These are phyloP conservation scores for Apocheima hispidaria DNA, from an alignment of 2,888 invertebrate species.

Conservation along the genomic window DNA sequence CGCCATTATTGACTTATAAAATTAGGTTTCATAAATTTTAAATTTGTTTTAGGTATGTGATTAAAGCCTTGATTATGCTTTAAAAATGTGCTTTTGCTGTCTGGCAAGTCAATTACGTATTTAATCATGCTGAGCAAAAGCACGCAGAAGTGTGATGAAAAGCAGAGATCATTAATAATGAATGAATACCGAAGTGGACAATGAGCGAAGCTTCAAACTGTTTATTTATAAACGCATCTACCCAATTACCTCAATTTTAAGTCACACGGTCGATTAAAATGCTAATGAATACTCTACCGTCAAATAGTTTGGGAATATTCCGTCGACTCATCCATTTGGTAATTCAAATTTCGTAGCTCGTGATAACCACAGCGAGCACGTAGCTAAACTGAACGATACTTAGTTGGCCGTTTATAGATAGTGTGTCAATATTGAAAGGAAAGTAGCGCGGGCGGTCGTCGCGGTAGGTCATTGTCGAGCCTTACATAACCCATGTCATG, in stretches of 20 bases:
- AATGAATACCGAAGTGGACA: neutral
- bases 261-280: constrained; percentile 24
- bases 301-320: constrained; percentile 19
- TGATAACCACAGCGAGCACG: constrained; percentile 58
- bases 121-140: neutral
- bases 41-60: too few species aligned
- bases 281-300: constrained; percentile 20
- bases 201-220: neutral
- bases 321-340: constrained; percentile 31
- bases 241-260: constrained; percentile 24
- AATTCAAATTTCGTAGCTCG: constrained; percentile 32
- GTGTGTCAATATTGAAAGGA: constrained; percentile 85
- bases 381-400: constrained; percentile 58
- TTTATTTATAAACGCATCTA: constrained; percentile 3
- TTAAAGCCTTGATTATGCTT: too few species aligned
- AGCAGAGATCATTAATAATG: neutral
- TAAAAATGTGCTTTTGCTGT: too few species aligned
- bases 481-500: constrained; percentile 80
- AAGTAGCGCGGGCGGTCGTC: constrained; percentile 75
- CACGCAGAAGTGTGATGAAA: constrained; percentile 3
- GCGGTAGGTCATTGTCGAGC: constrained; percentile 82
- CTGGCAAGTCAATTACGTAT: neutral
- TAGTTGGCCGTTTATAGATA: constrained; percentile 70
- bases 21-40: too few species aligned
- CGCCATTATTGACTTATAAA: too few species aligned